These are phyloP conservation scores for Natator depressus DNA, from an alignment of 2,113 vertebrate genomes.

Conservation along the genomic window DNA sequence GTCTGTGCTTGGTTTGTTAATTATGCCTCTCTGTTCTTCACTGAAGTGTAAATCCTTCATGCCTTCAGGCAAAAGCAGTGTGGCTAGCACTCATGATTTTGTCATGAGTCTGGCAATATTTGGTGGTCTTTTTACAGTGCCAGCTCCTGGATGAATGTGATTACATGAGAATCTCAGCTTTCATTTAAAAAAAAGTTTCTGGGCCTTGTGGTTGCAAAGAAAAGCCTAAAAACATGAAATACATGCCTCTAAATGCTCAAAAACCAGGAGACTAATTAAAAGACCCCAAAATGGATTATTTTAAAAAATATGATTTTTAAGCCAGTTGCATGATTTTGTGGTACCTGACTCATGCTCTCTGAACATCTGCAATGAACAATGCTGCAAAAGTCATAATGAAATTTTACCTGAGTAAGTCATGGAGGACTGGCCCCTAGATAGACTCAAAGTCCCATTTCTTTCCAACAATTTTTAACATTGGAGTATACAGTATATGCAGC, in stretches of 20 bases:
- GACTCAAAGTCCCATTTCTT: background rate
- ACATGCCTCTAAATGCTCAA: background rate
- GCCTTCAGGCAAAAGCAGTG: background rate
- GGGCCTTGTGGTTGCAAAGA: background rate
- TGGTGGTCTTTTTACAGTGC: background rate
- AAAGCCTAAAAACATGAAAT: background rate
- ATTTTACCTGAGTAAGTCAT: background rate
- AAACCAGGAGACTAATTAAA: background rate
- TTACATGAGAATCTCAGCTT: background rate
- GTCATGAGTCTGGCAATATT: background rate
- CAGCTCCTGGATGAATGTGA: background rate
- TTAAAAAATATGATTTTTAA: background rate
- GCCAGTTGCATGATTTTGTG: background rate
- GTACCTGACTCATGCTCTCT: background rate
- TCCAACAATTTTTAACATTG: background rate
- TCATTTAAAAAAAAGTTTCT: background rate
- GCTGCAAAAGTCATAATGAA: background rate
- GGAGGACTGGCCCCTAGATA: background rate
- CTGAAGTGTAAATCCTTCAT: background rate
- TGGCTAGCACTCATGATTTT: fast-evolving
- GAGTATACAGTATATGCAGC: background rate
- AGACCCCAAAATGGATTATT: background rate
- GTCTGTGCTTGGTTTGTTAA: background rate
- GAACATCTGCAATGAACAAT: background rate
- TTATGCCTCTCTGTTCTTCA: background rate